These are phyloP conservation scores for Acestrorhynchus altus DNA, from an alignment of 2,797 vertebrate genomes.

Conservation along the genomic window DNA sequence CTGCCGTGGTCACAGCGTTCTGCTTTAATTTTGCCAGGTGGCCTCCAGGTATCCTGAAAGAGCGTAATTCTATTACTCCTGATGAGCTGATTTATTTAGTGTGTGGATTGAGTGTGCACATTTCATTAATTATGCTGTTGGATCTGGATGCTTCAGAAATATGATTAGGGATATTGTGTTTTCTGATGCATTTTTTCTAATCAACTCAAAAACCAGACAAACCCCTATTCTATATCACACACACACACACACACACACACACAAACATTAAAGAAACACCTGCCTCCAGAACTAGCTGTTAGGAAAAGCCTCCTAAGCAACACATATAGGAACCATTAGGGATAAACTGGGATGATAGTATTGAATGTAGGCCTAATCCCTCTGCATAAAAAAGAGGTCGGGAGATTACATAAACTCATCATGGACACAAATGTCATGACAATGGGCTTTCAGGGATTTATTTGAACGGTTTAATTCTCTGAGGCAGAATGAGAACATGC, in stretches of 20 bases:
- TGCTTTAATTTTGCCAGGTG: background rate
- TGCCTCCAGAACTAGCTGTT: background rate
- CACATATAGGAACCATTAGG: no score
- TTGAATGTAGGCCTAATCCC: no score
- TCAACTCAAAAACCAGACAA: conserved; percentile 13
- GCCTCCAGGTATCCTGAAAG: conserved; percentile 6
- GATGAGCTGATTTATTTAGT: conserved; percentile 26
- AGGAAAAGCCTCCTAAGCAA: background rate
- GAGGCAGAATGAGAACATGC: no score
- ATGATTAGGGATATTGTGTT: conserved; percentile 23
- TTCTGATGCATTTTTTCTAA: conserved; percentile 28
- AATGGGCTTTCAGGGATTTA: no score
- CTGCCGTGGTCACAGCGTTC: background rate
- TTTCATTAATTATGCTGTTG: conserved; percentile 34
- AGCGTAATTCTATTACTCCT: background rate
- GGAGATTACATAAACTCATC: no score
- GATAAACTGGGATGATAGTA: no score
- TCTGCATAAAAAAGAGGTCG: no score
- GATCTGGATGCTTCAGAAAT: conserved; percentile 18
- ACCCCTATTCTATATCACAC: conserved; percentile 9
- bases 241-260: background rate
- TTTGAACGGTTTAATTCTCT: no score
- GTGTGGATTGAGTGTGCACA: conserved; percentile 2
- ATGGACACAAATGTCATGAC: no score
- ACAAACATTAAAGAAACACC: background rate